phyloP scores from a whole-genome alignment of 2,797 vertebrate genomes.

The Epinephelus malabaricus region DNA sequence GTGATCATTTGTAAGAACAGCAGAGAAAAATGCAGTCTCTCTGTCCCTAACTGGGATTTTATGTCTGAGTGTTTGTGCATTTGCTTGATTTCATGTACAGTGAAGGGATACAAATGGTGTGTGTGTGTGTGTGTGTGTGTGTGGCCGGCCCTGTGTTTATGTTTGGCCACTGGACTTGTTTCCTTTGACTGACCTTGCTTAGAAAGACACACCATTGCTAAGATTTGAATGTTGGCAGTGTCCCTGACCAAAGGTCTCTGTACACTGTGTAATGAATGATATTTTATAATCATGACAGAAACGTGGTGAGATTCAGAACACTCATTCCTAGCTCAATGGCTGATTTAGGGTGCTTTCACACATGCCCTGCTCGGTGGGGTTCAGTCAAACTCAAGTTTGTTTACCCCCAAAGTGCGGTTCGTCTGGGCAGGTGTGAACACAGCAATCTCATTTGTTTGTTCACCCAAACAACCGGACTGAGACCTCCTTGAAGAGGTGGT shows the following conservation, averaged over 20 bases:
- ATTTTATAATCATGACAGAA: not conserved
- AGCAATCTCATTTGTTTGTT: no score
- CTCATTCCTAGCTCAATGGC: not conserved
- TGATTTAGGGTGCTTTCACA: no score
- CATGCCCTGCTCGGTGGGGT: no score
- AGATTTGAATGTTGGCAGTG: conserved; percentile 18
- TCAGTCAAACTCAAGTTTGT: no score
- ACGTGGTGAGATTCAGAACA: not conserved
- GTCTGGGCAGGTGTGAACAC: no score
- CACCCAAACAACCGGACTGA: no score
- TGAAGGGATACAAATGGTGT: not conserved
- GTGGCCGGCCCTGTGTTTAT: not conserved
- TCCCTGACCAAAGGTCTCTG: not conserved
- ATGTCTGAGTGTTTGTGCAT: not conserved
- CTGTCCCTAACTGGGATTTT: conserved; percentile 1
- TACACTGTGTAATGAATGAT: not conserved
- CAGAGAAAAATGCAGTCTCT: not conserved
- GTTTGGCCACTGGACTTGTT: conserved; percentile 10
- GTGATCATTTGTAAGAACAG: conserved; percentile 35
- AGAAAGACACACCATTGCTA: no score
- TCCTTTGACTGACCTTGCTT: conserved; percentile 47
- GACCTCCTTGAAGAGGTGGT: no score
- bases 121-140: conserved; percentile 1
- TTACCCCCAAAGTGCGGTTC: no score
- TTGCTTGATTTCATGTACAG: conserved; percentile 13